Percentiles rank a stretch among this genome's conserved stretches.
phyloP scores from a whole-genome alignment of 2,888 invertebrate species.

The Chymomyza amoena region DNA sequence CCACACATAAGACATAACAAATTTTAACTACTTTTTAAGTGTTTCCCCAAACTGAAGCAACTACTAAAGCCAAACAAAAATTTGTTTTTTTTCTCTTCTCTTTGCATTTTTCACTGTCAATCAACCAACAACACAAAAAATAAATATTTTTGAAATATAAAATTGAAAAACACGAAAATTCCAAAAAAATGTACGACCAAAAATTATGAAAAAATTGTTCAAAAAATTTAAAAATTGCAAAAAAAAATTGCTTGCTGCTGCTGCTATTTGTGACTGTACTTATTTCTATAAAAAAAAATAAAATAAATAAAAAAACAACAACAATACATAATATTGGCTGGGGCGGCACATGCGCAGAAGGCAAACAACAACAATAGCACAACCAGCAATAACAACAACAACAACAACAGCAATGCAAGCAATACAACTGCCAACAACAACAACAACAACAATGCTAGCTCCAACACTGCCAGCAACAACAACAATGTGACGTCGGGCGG shows the following conservation, averaged over 20 bases:
- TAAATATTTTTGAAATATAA: conserved; percentile 22
- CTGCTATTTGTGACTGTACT: conserved; percentile 41
- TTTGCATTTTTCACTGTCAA: conserved; percentile 55
- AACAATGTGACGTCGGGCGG: conserved; percentile 28
- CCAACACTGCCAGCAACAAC: conserved; percentile 21
- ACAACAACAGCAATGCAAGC: not conserved
- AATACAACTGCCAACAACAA: conserved; percentile 1
- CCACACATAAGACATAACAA: conserved; percentile 5
- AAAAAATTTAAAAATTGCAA: conserved; percentile 6
- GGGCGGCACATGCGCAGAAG: conserved; percentile 33
- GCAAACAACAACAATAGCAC: conserved; percentile 43
- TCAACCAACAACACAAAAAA: conserved; percentile 21
- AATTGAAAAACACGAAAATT: conserved; percentile 14
- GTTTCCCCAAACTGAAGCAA: conserved; percentile 36
- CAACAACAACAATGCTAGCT: conserved; percentile 21
- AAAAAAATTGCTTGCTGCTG: conserved; percentile 33
- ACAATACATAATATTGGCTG: not conserved
- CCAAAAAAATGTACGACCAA: not conserved
- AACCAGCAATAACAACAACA: conserved; percentile 5
- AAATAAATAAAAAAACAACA: conserved; percentile 13
- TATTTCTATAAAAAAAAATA: conserved; percentile 14
- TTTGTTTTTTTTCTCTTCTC: conserved; percentile 62
- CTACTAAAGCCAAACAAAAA: conserved; percentile 53
- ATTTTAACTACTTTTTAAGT: conserved; percentile 44
- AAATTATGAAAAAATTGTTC: conserved; percentile 1